Percentiles rank a stretch among this genome's conserved stretches.
Conservation (phyloP, 2,113 vertebrate species). For the Lampris megalopsis region DNA sequence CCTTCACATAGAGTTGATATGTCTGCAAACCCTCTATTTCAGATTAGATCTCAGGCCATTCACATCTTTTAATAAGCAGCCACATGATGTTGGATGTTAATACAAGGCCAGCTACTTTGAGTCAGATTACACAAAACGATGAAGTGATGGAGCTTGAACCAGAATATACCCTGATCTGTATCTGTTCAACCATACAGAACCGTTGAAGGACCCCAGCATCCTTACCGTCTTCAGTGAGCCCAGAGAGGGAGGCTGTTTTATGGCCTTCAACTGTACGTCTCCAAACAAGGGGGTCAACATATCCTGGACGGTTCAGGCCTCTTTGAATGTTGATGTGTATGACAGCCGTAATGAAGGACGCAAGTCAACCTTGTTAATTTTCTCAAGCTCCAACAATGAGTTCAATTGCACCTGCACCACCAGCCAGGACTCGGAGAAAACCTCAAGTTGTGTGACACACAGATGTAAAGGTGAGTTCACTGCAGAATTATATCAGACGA, state of each 20-base stretch:
- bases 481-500: not conserved
- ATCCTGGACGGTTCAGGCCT: conserved; percentile 1
- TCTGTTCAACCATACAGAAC: conserved; percentile 31
- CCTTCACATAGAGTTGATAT: no score
- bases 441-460: accelerated
- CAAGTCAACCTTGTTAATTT: not conserved
- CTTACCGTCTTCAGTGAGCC: accelerated
- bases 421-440: accelerated
- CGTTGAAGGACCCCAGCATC: conserved; percentile 31
- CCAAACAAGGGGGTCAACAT: accelerated
- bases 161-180: not conserved
- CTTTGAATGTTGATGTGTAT: not conserved
- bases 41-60: no score
- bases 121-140: not conserved
- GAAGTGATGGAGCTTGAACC: not conserved
- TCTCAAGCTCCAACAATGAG: not conserved
- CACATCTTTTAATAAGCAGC: no score
- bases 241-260: not conserved
- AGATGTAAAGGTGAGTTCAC: conserved; percentile 37
- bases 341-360: accelerated
- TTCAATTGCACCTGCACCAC: conserved; percentile 53
- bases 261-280: conserved; percentile 37
- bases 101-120: no score
- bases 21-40: no score
- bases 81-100: no score